phyloP scores from a whole-genome alignment of 2,797 vertebrate species.

The Danio albolineatus region DNA sequence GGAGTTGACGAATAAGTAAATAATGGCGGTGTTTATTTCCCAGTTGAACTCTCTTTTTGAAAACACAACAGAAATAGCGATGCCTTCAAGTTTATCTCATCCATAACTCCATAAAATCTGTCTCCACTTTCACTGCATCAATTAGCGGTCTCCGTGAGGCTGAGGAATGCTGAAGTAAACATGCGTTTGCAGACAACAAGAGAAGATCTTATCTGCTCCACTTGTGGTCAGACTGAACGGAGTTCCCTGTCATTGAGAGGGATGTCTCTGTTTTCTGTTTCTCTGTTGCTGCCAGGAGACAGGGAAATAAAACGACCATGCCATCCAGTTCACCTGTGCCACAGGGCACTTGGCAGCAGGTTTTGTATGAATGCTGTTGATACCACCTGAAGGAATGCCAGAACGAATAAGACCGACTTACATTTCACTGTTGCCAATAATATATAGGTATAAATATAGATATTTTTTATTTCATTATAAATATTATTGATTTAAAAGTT shows the following conservation, averaged over 20 bases:
- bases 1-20: background rate
- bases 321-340: slow-evolving; percentile 67
- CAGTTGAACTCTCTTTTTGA: background rate
- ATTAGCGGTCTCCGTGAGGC: slow-evolving; percentile 53
- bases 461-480: too few species aligned
- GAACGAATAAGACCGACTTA: slow-evolving; percentile 37
- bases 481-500: too few species aligned
- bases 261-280: slow-evolving; percentile 52
- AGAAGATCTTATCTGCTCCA: slow-evolving; percentile 50
- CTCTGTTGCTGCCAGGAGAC: slow-evolving; percentile 63
- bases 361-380: slow-evolving; percentile 56
- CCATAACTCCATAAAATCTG: slow-evolving; percentile 27
- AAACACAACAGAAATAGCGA: slow-evolving; percentile 1
- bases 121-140: slow-evolving; percentile 56
- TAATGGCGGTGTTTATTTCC: background rate
- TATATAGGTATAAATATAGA: slow-evolving; percentile 53
- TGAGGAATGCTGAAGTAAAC: slow-evolving; percentile 56
- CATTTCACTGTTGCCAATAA: slow-evolving; percentile 66
- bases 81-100: slow-evolving; percentile 6
- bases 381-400: slow-evolving; percentile 38
- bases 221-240: slow-evolving; percentile 48
- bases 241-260: slow-evolving; percentile 23
- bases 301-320: slow-evolving; percentile 37
- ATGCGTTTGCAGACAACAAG: slow-evolving; percentile 48
- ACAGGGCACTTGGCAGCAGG: slow-evolving; percentile 61